A percentile compares a stretch with the other conserved stretches of the same genome.
Conservation (phyloP, 2,113 vertebrate species). For the Leucoraja erinaceus region DNA sequence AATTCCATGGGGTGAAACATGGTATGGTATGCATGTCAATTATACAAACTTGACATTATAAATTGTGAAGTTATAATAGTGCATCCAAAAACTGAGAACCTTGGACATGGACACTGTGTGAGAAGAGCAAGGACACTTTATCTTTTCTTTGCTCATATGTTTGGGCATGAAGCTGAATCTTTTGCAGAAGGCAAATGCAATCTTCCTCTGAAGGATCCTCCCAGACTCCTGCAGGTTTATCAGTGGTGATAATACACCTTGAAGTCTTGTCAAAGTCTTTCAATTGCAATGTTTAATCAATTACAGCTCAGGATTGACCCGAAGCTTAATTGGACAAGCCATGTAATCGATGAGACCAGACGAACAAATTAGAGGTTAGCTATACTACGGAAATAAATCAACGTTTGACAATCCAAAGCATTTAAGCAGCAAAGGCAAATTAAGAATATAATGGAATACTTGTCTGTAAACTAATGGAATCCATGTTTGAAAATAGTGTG, state of each 20-base stretch:
- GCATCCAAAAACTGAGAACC: neutral
- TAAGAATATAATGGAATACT: no score
- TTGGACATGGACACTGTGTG: neutral
- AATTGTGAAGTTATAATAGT: neutral
- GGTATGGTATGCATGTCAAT: no score
- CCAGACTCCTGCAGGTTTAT: neutral
- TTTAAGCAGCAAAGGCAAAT: no score
- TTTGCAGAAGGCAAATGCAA: neutral
- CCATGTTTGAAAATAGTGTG: no score
- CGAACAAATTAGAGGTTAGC: no score
- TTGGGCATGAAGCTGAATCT: neutral
- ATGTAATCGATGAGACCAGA: no score
- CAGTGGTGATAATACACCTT: neutral
- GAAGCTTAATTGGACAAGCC: no score
- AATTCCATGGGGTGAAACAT: neutral
- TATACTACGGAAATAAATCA: no score
- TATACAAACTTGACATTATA: neutral
- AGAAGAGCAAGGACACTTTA: neutral
- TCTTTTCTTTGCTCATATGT: neutral
- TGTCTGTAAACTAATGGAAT: no score
- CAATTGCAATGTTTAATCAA: neutral
- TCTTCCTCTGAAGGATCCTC: neutral
- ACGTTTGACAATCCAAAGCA: no score
- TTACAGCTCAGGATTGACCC: no score
- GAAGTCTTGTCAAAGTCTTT: neutral